phyloP scores from a whole-genome alignment of 2,888 invertebrate genomes.

The Eurytoma adleriae region DNA sequence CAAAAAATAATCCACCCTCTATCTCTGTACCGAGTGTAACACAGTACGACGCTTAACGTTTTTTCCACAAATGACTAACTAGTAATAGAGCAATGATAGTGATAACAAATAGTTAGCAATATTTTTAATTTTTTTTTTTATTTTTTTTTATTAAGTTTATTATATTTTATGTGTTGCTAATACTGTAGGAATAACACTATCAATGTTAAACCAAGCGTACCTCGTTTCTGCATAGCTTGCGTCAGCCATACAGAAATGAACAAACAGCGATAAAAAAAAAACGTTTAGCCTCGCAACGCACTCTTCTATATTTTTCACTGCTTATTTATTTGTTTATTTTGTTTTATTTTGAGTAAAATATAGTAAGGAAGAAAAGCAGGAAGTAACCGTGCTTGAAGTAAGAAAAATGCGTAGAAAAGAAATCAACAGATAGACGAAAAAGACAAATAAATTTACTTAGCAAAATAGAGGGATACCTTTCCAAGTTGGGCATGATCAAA shows the following conservation, averaged over 20 bases:
- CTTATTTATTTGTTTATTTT: conserved; percentile 53
- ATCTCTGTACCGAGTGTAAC: conserved; percentile 62
- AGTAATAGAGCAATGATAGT: conserved; percentile 49
- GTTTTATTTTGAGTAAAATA: conserved; percentile 38
- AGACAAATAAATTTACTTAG: conserved; percentile 31
- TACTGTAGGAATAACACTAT: conserved; percentile 35
- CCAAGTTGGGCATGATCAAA: conserved; percentile 75
- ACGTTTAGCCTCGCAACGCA: conserved; percentile 54
- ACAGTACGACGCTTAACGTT: conserved; percentile 53
- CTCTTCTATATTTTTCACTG: conserved; percentile 36
- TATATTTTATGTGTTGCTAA: conserved; percentile 31
- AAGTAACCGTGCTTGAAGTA: neutral
- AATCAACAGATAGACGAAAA: conserved; percentile 32
- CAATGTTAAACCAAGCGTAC: conserved; percentile 36
- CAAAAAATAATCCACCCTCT: conserved; percentile 68
- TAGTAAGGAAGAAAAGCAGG: conserved; percentile 1
- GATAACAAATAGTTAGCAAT: conserved; percentile 43
- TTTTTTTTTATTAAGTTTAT: conserved; percentile 22
- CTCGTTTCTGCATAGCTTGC: conserved; percentile 46
- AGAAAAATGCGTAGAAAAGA: conserved; percentile 4
- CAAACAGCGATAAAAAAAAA: conserved; percentile 51
- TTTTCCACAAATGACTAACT: conserved; percentile 42
- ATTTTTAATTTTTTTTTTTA: conserved; percentile 19
- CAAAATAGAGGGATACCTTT: conserved; percentile 66
- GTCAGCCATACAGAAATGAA: conserved; percentile 47